Conservation (phyloP, 1,140 invertebrate species). For the Conus ventricosus region DNA sequence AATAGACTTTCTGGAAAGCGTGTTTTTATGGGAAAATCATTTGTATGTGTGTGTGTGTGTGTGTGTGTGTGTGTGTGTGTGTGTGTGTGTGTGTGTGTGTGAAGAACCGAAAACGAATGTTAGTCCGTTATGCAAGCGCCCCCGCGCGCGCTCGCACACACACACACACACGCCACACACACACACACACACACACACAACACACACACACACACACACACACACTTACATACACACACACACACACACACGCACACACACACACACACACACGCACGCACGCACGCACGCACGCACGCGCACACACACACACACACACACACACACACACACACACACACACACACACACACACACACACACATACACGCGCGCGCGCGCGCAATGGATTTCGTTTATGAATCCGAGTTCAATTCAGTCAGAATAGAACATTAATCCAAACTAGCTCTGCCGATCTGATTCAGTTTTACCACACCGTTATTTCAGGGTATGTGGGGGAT, state of each 20-base stretch:
- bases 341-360: background rate
- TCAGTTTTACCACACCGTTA: too few species aligned
- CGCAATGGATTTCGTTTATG: background rate
- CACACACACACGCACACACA: constrained; percentile 12
- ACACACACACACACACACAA: constrained; percentile 22
- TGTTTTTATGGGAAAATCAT: too few species aligned
- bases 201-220: background rate
- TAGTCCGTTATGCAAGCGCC: too few species aligned
- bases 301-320: constrained; percentile 20
- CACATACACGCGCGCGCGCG: background rate
- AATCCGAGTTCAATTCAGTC: background rate
- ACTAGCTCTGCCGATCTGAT: too few species aligned
- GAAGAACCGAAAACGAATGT: too few species aligned
- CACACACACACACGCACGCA: background rate
- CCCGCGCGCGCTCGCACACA: background rate
- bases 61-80: too few species aligned
- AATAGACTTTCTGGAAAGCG: too few species aligned
- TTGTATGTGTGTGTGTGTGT: too few species aligned
- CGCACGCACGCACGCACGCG: background rate
- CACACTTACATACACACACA: constrained; percentile 6
- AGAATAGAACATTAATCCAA: too few species aligned
- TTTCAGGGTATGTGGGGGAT: too few species aligned
- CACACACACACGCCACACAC: constrained; percentile 15
- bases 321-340: constrained; percentile 20
- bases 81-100: too few species aligned